phyloP scores from a whole-genome alignment of 2,113 vertebrate genomes.

The Urocynchramus pylzowi region DNA sequence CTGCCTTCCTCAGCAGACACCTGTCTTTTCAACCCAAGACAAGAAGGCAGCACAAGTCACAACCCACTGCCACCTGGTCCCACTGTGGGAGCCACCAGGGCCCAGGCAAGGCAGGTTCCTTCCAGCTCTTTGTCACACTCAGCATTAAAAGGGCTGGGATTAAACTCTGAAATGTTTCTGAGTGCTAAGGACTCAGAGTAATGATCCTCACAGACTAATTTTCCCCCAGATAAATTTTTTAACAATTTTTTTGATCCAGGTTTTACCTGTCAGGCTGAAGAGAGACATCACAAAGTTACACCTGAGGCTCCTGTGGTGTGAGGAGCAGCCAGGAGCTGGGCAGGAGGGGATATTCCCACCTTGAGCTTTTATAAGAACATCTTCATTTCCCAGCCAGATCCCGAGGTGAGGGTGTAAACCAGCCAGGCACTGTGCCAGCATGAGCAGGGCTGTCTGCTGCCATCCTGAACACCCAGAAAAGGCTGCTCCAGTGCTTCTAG shows the following conservation, averaged over 20 bases:
- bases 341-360: neutral
- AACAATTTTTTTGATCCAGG: neutral
- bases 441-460: neutral
- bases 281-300: neutral
- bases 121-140: neutral
- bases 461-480: neutral
- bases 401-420: neutral
- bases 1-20: no score
- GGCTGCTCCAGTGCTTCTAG: neutral
- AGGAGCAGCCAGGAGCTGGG: neutral
- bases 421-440: neutral
- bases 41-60: neutral
- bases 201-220: neutral
- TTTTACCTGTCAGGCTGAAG: neutral
- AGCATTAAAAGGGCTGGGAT: neutral
- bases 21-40: no score
- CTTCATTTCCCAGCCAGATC: neutral
- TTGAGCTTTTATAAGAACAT: neutral
- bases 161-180: neutral
- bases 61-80: accelerated
- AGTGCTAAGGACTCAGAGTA: neutral
- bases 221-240: neutral
- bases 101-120: neutral
- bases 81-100: neutral
- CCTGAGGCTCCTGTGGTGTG: neutral